Evolutionary conservation across 92 coral and sea anemone genomes (phyloP).

Genomic region (Epizoanthus scotinus): DNA sequence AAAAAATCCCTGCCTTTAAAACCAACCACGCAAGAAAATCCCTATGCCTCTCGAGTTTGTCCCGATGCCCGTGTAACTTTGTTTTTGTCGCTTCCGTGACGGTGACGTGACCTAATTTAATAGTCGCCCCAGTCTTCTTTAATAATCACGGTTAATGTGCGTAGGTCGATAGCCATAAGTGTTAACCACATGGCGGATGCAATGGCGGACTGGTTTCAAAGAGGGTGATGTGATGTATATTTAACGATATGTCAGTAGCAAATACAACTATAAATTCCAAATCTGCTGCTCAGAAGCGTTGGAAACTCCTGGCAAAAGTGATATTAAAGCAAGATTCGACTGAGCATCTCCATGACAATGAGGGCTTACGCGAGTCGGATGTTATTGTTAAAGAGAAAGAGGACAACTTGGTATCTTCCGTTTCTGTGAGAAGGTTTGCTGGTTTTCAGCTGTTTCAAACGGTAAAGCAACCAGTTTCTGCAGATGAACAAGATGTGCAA

Average conservation of each 20-base stretch:
- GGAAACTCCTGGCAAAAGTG: constrained; percentile 79
- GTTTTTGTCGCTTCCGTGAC: too few species aligned
- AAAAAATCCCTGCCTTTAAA: too few species aligned
- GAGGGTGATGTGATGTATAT: background rate
- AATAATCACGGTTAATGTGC: too few species aligned
- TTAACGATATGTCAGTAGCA: constrained; percentile 12
- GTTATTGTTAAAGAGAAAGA: constrained; percentile 14
- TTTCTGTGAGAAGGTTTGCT: constrained; percentile 77
- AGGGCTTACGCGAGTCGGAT: background rate
- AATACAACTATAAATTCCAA: background rate
- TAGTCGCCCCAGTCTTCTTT: too few species aligned
- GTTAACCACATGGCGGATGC: too few species aligned
- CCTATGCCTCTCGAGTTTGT: too few species aligned
- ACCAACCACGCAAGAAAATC: too few species aligned
- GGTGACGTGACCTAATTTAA: too few species aligned
- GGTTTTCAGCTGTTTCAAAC: constrained; percentile 69
- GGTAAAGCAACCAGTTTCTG: background rate
- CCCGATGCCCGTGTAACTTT: too few species aligned
- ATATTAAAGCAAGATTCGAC: constrained; percentile 46
- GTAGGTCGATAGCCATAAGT: too few species aligned
- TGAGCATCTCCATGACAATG: background rate
- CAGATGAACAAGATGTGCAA: constrained; percentile 4
- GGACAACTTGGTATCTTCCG: background rate
- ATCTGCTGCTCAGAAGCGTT: constrained; percentile 38
- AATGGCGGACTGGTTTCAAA: constrained; percentile 12